Evolutionary conservation across 2,888 invertebrate species (phyloP).

Genomic region (Xanthostigma xanthostigma): DNA sequence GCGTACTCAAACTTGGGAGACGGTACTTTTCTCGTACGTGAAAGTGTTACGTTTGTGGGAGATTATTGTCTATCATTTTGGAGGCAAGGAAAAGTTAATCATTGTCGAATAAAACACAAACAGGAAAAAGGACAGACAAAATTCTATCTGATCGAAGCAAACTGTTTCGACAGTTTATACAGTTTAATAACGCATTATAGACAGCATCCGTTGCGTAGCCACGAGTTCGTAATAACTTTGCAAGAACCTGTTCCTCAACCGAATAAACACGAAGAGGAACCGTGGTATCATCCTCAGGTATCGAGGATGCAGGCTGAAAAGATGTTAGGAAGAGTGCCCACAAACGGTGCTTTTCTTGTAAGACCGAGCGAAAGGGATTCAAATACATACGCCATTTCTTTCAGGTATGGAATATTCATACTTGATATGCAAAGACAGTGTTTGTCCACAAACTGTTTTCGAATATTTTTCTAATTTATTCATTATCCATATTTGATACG

Average conservation of each 20-base stretch:
- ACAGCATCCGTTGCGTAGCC: conserved; percentile 70
- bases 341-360: conserved; percentile 90
- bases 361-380: conserved; percentile 78
- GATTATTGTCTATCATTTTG: conserved; percentile 92
- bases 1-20: conserved; percentile 72
- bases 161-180: conserved; percentile 83
- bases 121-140: conserved; percentile 79
- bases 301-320: conserved; percentile 77
- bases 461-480: too few relatives aligned
- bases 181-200: conserved; percentile 83
- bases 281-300: conserved; percentile 81
- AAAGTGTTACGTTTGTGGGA: conserved; percentile 90
- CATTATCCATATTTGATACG: too few relatives aligned
- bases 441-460: too few relatives aligned
- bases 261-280: conserved; percentile 82
- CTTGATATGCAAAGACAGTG: too few relatives aligned
- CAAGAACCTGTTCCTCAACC: conserved; percentile 90
- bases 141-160: conserved; percentile 78
- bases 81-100: conserved; percentile 78
- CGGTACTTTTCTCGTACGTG: conserved; percentile 83
- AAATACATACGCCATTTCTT: conserved; percentile 84
- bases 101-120: conserved; percentile 80
- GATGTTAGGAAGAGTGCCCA: conserved; percentile 63
- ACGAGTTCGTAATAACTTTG: conserved; percentile 77
- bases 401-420: conserved; percentile 41